Evolutionary conservation across 2,888 invertebrate genomes (phyloP), one percentile per base, ranked within the genome.

Genomic region (Ectemnius cavifrons): DNA sequence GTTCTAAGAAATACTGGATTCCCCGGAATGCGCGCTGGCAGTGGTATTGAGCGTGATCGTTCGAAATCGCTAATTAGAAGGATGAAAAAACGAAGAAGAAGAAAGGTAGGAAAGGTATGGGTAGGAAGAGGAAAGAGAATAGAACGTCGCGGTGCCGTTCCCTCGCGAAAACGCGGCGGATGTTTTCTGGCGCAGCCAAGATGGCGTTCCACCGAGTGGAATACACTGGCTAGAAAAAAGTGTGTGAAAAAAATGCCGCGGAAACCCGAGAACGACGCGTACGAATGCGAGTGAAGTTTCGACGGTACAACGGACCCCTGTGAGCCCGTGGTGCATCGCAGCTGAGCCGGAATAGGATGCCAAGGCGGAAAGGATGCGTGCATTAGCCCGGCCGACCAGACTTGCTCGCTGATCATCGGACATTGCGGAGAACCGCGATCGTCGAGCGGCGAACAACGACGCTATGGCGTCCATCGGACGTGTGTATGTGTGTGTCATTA

Each of bases 401-500:
- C 71, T 80, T 67, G 78, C 65, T 79, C 67, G 79, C 73, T 77
- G 75, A 73, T 77, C 77, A 71, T 69, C 72, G 78, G 73, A 67
- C 79, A 78, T 83, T 78, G 72, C 78, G 79, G 76, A 81, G 80
- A 83, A 75, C 77, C 81, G 75, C 71, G 75, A 73, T 75, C 71
- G 82, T 69, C 78, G 77, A 83, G 79, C 80, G 81, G 79, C 79
- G 85, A 85, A 85, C 84, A 86, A 85, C 86, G 89, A 89, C 88
- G 88, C 89, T 88, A 89, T 89, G 89, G 89, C 89, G 88, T 88
- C 88, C 85, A 86, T 86, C 82, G 80, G 75, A 75, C 78, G 81
- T 82, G 83, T 83, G 84, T 85, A 72, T 77, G 71, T 79, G 79
- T 77, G 76, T 81, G 83, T 85, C 81, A 83, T 81, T 79, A 82